Evolutionary conservation across 2,888 invertebrate genomes (phyloP), one percentile per base, ranked within the genome.

Genomic region (Pammene fasciana): DNA sequence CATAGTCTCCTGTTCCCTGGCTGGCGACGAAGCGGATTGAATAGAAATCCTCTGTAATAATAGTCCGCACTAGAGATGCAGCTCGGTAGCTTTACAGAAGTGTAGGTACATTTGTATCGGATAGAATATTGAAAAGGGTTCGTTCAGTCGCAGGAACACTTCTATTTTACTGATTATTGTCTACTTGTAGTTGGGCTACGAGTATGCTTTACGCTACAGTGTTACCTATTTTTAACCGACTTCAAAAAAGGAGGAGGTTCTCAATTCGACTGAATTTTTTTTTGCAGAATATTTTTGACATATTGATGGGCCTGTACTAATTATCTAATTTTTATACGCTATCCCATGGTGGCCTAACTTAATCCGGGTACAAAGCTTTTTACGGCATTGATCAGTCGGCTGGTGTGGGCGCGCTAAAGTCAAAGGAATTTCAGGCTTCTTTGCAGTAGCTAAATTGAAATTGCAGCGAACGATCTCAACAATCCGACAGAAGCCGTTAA

Each of bases 41-140:
- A 64, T 41, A 65, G 64, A 59, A 68, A 59, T 64, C 50, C 52
- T 67, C 55, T 65, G 64, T 64, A 64, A 64, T 45, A 54, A n/a
- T 59, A 26, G 16, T 34, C 48, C 36, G 50, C 18, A 45, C 45
- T 14, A 38, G 18, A 50, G 16, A 59, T 59, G 56, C 57, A 38
- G 57, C 45, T 57, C 48, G 46, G 26, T 36, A 14, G 45, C 36
- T 59, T 43, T n/a, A 57, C 65, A 57, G 43, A 52, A 54, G 45
- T 54, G 13, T 26, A 26, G 26, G 26, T 43, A 57, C 56, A 65
- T 54, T 36, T 45, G 54, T 54, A 46, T 50, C 50, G 48, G 48
- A 57, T 64, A 43, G 57, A 50, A 57, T 64, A 56, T 52, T 45
- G 64, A 38, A 57, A 43, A 50, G 43, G 36, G 50, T 64, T 61